Conservation (phyloP, 2,888 invertebrate species). For the Eilema sororculum region DNA sequence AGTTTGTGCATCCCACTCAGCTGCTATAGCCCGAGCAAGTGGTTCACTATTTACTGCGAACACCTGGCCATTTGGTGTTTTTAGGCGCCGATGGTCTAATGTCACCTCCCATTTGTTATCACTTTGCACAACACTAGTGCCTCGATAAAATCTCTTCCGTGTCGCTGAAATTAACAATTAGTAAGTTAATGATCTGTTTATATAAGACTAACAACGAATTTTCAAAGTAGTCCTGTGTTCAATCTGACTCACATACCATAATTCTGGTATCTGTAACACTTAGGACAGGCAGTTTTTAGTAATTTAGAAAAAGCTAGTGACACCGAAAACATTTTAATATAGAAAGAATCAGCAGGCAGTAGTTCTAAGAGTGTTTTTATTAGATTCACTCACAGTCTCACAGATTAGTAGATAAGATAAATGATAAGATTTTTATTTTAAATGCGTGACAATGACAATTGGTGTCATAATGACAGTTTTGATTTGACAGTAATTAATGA, state of each 20-base stretch:
- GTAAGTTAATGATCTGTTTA: not conserved
- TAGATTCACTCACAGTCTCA: too few species aligned
- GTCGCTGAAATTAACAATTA: slow-evolving; percentile 64
- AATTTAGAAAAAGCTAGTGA: slow-evolving; percentile 45
- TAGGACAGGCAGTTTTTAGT: slow-evolving; percentile 52
- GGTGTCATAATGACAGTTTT: too few species aligned
- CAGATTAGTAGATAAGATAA: too few species aligned
- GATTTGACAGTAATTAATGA: too few species aligned
- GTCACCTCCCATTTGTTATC: slow-evolving; percentile 94
- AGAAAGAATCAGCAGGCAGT: not conserved
- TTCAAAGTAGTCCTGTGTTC: not conserved
- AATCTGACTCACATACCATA: slow-evolving; percentile 61
- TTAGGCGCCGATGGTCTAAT: slow-evolving; percentile 95
- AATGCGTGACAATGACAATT: too few species aligned
- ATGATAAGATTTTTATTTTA: too few species aligned
- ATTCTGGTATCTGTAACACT: slow-evolving; percentile 58
- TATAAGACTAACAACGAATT: not conserved
- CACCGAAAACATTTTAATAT: slow-evolving; percentile 53
- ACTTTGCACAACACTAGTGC: slow-evolving; percentile 90
- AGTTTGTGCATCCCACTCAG: slow-evolving; percentile 97
- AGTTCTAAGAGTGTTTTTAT: not conserved
- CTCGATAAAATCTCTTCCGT: slow-evolving; percentile 91
- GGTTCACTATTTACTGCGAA: slow-evolving; percentile 94
- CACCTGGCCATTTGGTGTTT: slow-evolving; percentile 94
- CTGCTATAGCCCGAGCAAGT: slow-evolving; percentile 96